phyloP scores from a whole-genome alignment of 2,797 vertebrate genomes.

The Aeoliscus strigatus region DNA sequence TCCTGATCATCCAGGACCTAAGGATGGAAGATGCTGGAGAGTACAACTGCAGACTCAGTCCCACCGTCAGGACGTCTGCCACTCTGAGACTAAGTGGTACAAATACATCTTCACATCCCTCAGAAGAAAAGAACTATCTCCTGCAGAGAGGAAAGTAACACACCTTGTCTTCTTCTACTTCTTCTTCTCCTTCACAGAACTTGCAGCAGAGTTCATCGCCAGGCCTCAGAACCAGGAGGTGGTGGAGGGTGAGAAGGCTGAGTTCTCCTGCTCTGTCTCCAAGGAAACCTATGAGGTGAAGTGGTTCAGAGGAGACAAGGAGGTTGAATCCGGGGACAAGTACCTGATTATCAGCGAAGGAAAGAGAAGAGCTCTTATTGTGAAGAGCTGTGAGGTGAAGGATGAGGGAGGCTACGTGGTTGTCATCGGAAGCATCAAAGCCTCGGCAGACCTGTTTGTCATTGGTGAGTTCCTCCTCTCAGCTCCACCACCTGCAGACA shows the following conservation, averaged over 20 bases:
- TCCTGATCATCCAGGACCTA: slow-evolving; percentile 86
- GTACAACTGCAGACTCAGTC: slow-evolving; percentile 86
- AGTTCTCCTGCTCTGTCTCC: slow-evolving; percentile 92
- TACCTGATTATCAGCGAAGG: slow-evolving; percentile 86
- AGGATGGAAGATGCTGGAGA: slow-evolving; percentile 84
- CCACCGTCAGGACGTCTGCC: slow-evolving; percentile 80
- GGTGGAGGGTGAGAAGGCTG: slow-evolving; percentile 91
- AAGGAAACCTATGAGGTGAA: slow-evolving; percentile 89
- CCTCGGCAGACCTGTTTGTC: slow-evolving; percentile 84
- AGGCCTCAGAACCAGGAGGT: slow-evolving; percentile 91
- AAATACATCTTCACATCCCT: neutral
- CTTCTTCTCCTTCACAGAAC: slow-evolving; percentile 74
- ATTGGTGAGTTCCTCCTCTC: slow-evolving; percentile 92
- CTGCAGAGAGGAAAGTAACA: neutral
- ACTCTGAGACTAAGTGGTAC: slow-evolving; percentile 88
- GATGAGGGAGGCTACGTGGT: slow-evolving; percentile 86
- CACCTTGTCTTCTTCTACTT: neutral
- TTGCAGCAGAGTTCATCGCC: slow-evolving; percentile 93
- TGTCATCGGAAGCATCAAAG: slow-evolving; percentile 84
- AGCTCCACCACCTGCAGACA: too few species aligned
- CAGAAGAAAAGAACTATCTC: too few species aligned
- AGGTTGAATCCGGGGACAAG: slow-evolving; percentile 85
- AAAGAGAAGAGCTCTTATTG: slow-evolving; percentile 84
- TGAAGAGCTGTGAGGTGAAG: slow-evolving; percentile 82
- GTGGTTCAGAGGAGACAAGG: slow-evolving; percentile 83